phyloP scores from a whole-genome alignment of 2,888 invertebrate genomes.

The Diarsia rubi region DNA sequence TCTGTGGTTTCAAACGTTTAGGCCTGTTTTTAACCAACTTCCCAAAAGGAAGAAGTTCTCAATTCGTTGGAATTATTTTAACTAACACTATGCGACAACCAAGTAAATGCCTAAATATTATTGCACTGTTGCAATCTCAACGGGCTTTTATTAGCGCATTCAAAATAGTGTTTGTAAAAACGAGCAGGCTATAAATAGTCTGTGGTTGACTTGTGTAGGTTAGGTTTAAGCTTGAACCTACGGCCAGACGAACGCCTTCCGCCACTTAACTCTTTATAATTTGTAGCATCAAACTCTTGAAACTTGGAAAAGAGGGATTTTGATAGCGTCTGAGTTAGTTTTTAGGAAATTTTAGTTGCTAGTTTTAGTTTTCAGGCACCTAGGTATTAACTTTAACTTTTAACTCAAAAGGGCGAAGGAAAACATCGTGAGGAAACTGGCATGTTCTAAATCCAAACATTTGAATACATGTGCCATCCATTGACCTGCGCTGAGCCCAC shows the following conservation, averaged over 20 bases:
- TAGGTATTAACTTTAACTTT: neutral
- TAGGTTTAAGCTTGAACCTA: slow-evolving; percentile 14
- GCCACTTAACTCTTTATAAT: slow-evolving; percentile 27
- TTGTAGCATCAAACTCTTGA: slow-evolving; percentile 38
- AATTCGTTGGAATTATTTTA: no score
- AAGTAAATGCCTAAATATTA: neutral
- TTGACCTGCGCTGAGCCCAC: neutral
- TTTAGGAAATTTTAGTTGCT: neutral
- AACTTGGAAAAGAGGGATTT: slow-evolving; percentile 19
- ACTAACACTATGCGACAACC: neutral
- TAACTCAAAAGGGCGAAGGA: neutral
- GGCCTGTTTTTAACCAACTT: neutral
- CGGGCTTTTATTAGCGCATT: neutral
- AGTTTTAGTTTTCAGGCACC: neutral
- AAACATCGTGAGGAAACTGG: neutral
- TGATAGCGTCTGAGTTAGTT: neutral
- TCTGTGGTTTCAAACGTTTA: slow-evolving; percentile 7
- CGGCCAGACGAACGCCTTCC: slow-evolving; percentile 23
- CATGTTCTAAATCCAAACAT: neutral
- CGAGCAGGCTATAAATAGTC: slow-evolving; percentile 7
- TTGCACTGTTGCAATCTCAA: neutral
- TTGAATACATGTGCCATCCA: neutral
- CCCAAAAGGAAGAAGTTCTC: no score
- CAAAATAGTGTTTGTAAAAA: neutral
- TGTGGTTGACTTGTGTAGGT: no score